Base-by-base conservation (phyloP, 2,888 invertebrate species). In the Platerodrilus igneus region DNA sequence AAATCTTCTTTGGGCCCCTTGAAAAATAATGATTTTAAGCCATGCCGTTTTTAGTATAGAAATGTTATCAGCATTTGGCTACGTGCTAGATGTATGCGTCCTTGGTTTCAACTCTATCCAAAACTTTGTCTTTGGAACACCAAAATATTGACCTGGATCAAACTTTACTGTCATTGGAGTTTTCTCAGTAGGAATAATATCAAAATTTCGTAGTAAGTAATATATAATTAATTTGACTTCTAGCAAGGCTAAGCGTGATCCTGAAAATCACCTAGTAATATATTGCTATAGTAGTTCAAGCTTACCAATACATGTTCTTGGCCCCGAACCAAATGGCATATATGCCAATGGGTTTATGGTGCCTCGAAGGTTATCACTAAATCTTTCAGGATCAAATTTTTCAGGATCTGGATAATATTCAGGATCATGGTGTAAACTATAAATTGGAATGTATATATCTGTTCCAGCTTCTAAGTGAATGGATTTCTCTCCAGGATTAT, bases 341-440 rank as follows among this genome's bases (percentile, higher is more conserved):
- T 69, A 76, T 36, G 72, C 56, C 51, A 71, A 71, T 1, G 72
- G 66, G 1, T 70, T 67, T 30, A 74, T 65, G 5, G 70, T 63
- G 13, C 64, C 63, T 53, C 70, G 75, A 45, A 71, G 72, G n/a
- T 74, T 74, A 0, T 67, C 66, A 48, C 69, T 66, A 51, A 77
- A 77, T 35, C 77, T 62, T 43, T 75, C 75, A 1, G 73, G 73
- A 18, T 63, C 64, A 48, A 75, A 74, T 29, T 65, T 59, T 1
- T 71, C 57, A 0, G 78, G 77, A 14, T 77, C 67, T 0, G 74
- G 73, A 50, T 72, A 78, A 47, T 69, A 64, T 6, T 73, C 62
- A 0, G 73, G 68, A 51, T 78, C 76, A 61, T 70, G 71, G 36
- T 77, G 76, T 3, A 77, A 55, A 1, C 69, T 73, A 36, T 68